These are phyloP conservation scores for Muntiacus muntjak DNA, from an alignment of 2,113 vertebrate genomes.

Conservation along the genomic window DNA sequence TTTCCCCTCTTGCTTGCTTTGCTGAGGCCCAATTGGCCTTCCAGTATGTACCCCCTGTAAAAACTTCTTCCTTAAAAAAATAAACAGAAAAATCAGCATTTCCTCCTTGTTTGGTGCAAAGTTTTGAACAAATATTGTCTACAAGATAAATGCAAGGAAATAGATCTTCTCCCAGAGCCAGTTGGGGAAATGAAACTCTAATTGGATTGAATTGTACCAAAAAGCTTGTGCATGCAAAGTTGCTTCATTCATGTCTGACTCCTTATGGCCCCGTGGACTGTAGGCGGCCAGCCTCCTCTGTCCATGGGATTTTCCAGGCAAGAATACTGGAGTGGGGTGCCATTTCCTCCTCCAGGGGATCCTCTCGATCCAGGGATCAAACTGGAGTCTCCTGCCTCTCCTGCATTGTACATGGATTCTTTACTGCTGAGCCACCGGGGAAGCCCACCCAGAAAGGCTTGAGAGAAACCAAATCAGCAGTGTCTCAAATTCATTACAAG, in stretches of 20 bases:
- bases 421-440: background rate
- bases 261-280: background rate
- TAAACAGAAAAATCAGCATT: background rate
- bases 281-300: background rate
- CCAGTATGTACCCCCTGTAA: accelerated
- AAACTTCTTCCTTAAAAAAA: background rate
- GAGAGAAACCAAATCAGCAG: slow-evolving; percentile 41
- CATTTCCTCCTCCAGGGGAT: background rate
- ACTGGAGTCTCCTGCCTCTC: background rate
- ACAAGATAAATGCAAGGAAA: slow-evolving; percentile 59
- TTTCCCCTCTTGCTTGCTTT: accelerated
- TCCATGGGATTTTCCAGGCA: background rate
- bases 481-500: slow-evolving; percentile 55
- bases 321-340: background rate
- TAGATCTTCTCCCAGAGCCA: slow-evolving; percentile 59
- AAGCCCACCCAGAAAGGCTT: slow-evolving; percentile 53
- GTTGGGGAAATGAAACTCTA: slow-evolving; percentile 69
- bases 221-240: background rate
- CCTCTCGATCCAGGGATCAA: background rate
- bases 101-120: slow-evolving; percentile 41
- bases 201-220: slow-evolving; percentile 14
- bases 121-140: slow-evolving; percentile 59
- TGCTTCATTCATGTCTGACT: background rate
- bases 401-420: background rate
- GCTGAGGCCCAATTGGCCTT: accelerated